phyloP scores from a whole-genome alignment of 2,888 invertebrate species.

The Hydropsyche betteni region DNA sequence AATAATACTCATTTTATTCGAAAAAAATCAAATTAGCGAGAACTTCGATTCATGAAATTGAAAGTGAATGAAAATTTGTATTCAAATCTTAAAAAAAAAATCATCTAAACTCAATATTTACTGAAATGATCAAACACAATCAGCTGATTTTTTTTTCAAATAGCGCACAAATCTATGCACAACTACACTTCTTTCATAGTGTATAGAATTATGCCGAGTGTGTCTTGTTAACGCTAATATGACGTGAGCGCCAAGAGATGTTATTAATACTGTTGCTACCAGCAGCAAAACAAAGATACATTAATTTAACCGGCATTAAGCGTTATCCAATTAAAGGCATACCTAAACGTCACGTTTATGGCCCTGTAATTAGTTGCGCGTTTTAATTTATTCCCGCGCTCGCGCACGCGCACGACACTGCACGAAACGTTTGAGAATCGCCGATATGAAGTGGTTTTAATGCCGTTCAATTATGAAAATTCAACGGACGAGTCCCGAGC shows the following conservation, averaged over 20 bases:
- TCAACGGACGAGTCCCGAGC: too few species aligned
- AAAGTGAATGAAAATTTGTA: too few species aligned
- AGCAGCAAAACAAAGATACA: slow-evolving; percentile 34
- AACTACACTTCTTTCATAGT: not conserved
- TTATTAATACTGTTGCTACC: slow-evolving; percentile 41
- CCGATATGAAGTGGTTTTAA: not conserved
- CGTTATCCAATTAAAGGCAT: slow-evolving; percentile 49
- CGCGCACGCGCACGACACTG: too few species aligned
- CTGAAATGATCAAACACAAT: too few species aligned
- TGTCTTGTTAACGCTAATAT: slow-evolving; percentile 38
- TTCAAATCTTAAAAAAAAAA: too few species aligned
- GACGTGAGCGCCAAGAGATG: slow-evolving; percentile 41
- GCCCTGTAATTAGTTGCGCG: slow-evolving; percentile 42
- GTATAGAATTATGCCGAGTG: slow-evolving; percentile 1
- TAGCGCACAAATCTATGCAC: too few species aligned
- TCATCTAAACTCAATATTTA: too few species aligned
- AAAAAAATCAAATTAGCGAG: too few species aligned
- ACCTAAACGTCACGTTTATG: slow-evolving; percentile 43
- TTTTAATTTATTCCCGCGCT: slow-evolving; percentile 34
- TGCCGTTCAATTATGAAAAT: too few species aligned
- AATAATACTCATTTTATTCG: too few species aligned
- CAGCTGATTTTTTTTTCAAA: too few species aligned
- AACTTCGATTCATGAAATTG: too few species aligned
- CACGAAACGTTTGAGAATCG: slow-evolving; percentile 6
- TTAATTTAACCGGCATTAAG: slow-evolving; percentile 39